Conservation (phyloP, 2,797 vertebrate genomes). For the Pyrocephalus nanus region DNA sequence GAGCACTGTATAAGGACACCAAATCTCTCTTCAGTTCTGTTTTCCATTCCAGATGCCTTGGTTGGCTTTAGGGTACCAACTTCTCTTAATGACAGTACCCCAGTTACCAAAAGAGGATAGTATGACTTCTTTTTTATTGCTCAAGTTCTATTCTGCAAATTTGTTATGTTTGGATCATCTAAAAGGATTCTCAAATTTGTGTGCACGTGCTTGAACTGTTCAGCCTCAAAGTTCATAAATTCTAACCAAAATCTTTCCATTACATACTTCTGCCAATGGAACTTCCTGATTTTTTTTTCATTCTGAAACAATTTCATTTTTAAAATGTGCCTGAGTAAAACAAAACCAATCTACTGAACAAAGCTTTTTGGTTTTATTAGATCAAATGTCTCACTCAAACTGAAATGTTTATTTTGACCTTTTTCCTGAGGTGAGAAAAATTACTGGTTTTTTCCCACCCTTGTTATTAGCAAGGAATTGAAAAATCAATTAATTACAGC, state of each 20-base stretch:
- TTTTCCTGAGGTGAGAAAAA: neutral
- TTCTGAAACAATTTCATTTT: neutral
- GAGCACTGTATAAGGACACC: neutral
- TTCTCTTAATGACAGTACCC: neutral
- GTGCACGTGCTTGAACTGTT: neutral
- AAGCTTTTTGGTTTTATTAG: neutral
- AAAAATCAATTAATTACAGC: neutral
- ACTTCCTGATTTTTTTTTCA: neutral
- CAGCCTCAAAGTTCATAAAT: neutral
- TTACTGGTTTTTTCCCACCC: fast-evolving
- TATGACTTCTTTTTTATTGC: neutral
- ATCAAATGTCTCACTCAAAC: neutral
- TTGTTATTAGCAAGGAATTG: neutral
- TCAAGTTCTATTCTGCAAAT: neutral
- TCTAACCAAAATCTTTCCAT: neutral
- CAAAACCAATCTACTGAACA: neutral
- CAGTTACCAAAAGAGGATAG: neutral
- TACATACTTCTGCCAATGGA: neutral
- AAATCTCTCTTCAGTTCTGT: neutral
- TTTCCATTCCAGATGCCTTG: neutral
- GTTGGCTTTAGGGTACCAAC: neutral
- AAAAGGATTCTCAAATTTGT: neutral
- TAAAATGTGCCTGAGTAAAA: neutral
- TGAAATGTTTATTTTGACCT: neutral
- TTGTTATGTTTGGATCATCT: neutral